Evolutionary conservation across 2,113 vertebrate genomes (phyloP).

Genomic region (Centropus bengalensis): DNA sequence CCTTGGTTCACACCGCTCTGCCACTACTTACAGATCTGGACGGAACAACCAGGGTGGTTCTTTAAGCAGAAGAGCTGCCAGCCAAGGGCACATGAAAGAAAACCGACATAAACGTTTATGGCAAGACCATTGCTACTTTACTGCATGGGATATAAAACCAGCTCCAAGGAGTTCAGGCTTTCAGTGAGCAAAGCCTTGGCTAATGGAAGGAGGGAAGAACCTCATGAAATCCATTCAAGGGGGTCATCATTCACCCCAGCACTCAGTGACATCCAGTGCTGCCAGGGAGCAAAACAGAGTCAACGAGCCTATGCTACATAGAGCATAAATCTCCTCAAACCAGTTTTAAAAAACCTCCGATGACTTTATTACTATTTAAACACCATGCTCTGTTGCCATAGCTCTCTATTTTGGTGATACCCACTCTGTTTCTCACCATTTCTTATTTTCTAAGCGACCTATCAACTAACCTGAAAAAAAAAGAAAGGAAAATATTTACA

Average conservation of each 20-base stretch:
- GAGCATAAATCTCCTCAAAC: not conserved
- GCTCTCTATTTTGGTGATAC: not conserved
- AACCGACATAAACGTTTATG: conserved; percentile 19
- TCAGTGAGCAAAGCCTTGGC: not conserved
- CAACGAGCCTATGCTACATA: not conserved
- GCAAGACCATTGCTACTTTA: not conserved
- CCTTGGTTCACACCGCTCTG: not conserved
- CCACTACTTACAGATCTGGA: not conserved
- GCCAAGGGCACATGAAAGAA: not conserved
- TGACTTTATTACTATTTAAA: not conserved
- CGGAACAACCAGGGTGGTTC: not conserved
- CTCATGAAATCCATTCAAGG: not conserved
- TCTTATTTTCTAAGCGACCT: not conserved
- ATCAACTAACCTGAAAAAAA: not conserved
- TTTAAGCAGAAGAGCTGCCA: not conserved
- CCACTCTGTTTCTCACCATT: not conserved
- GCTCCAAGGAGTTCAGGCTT: not conserved
- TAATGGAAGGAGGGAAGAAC: not conserved
- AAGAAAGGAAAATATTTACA: not conserved
- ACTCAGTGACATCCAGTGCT: not conserved
- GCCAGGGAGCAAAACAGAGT: not conserved
- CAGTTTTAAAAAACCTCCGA: not conserved
- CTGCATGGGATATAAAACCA: conserved; percentile 2
- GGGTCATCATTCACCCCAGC: not conserved
- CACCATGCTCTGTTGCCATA: not conserved